Evolutionary conservation across 2,888 invertebrate genomes (phyloP).

Genomic region (Corbicula japonica): DNA sequence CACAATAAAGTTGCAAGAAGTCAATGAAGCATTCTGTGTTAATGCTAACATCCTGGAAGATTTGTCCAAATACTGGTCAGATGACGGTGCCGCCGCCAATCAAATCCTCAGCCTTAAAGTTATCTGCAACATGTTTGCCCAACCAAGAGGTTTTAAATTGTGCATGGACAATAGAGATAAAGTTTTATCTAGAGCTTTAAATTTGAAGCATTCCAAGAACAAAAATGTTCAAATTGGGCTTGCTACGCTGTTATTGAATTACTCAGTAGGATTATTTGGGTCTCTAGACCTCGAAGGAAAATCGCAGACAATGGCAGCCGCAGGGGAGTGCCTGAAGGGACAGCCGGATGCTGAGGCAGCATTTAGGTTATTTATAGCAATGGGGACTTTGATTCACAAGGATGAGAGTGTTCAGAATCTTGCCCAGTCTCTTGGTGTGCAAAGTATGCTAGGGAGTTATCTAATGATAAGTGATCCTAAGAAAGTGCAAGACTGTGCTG

Average conservation of each 20-base stretch:
- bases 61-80: conserved; percentile 86
- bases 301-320: conserved; percentile 77
- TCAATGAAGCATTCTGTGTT: conserved; percentile 88
- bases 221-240: conserved; percentile 90
- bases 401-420: conserved; percentile 81
- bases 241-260: conserved; percentile 91
- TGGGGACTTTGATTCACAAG: conserved; percentile 90
- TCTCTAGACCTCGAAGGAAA: conserved; percentile 78
- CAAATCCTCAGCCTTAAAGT: conserved; percentile 88
- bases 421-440: conserved; percentile 81
- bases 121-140: conserved; percentile 93
- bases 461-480: conserved; percentile 71
- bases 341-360: conserved; percentile 91
- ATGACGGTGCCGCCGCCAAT: conserved; percentile 73
- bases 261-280: conserved; percentile 88
- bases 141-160: conserved; percentile 86
- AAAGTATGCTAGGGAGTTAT: conserved; percentile 67
- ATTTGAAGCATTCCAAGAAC: conserved; percentile 73
- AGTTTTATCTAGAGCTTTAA: conserved; percentile 74
- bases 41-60: conserved; percentile 85
- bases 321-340: conserved; percentile 78
- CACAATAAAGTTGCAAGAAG: conserved; percentile 91
- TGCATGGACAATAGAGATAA: conserved; percentile 74
- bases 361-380: conserved; percentile 92
- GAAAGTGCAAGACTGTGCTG: conserved; percentile 84